Conservation (phyloP, 2,888 invertebrate genomes). For the Brachypterus glaber region DNA sequence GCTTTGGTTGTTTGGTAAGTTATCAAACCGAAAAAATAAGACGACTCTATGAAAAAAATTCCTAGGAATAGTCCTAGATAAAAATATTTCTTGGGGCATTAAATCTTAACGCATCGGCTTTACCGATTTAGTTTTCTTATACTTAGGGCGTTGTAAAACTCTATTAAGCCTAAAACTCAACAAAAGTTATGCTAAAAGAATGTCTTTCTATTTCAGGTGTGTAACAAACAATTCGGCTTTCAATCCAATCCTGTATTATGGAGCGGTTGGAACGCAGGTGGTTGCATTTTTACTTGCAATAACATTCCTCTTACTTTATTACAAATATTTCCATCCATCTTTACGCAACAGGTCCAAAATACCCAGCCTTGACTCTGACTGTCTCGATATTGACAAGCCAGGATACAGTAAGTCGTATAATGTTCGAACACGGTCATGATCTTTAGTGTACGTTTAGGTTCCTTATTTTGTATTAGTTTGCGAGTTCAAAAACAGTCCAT, state of each 20-base stretch:
- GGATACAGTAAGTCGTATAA: slow-evolving; percentile 38
- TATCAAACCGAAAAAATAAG: background rate
- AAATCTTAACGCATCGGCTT: too few species aligned
- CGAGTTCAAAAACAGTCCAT: background rate
- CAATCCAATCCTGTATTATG: slow-evolving; percentile 39
- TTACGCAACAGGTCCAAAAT: slow-evolving; percentile 30
- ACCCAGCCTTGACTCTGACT: slow-evolving; percentile 28
- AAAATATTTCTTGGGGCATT: too few species aligned
- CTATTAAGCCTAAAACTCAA: too few species aligned
- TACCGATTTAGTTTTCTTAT: too few species aligned
- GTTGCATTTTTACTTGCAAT: slow-evolving; percentile 37
- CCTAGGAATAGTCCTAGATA: too few species aligned
- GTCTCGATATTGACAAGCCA: slow-evolving; percentile 34
- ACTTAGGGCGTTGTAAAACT: too few species aligned
- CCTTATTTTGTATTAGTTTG: too few species aligned
- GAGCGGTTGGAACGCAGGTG: slow-evolving; percentile 38
- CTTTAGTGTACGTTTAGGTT: slow-evolving; percentile 31
- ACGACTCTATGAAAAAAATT: too few species aligned
- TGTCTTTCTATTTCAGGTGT: slow-evolving; percentile 33
- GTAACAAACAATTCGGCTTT: slow-evolving; percentile 38
- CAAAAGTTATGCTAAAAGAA: background rate
- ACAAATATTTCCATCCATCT: slow-evolving; percentile 41
- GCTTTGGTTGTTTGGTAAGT: slow-evolving; percentile 42
- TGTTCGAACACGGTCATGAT: slow-evolving; percentile 34
- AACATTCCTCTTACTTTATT: slow-evolving; percentile 39